These are phyloP conservation scores for Styela plicata DNA, from an alignment of 23 tunicate genomes.

Conservation along the genomic window DNA sequence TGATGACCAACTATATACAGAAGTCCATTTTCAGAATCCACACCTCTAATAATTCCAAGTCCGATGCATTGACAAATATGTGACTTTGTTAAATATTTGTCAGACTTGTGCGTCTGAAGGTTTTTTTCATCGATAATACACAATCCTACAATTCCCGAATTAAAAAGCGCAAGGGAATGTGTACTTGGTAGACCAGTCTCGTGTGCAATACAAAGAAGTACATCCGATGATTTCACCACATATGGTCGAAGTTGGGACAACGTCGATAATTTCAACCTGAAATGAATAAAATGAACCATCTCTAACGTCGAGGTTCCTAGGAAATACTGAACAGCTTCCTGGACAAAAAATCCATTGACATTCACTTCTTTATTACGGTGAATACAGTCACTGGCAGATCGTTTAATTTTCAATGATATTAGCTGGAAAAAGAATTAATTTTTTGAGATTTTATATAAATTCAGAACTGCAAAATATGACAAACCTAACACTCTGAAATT, in stretches of 20 bases:
- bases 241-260: not conserved
- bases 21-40: constrained; percentile 23
- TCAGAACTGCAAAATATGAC: too few relatives aligned
- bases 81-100: constrained; percentile 14
- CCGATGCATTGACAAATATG: constrained; percentile 54
- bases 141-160: constrained; percentile 50
- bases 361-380: too few relatives aligned
- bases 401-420: too few relatives aligned
- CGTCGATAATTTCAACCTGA: not conserved
- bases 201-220: constrained; percentile 38
- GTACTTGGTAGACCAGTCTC: constrained; percentile 23
- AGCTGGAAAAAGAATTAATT: too few relatives aligned
- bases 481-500: too few relatives aligned
- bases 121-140: constrained; percentile 20
- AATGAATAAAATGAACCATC: too few relatives aligned
- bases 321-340: too few relatives aligned
- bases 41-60: constrained; percentile 62
- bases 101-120: not conserved
- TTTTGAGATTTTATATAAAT: too few relatives aligned
- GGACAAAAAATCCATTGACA: too few relatives aligned
- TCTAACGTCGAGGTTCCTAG: too few relatives aligned
- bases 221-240: not conserved
- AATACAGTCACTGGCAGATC: too few relatives aligned
- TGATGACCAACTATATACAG: constrained; percentile 35
- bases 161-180: constrained; percentile 27